These are phyloP conservation scores for Tachystola acroxantha DNA, from an alignment of 2,888 invertebrate species.

Conservation along the genomic window DNA sequence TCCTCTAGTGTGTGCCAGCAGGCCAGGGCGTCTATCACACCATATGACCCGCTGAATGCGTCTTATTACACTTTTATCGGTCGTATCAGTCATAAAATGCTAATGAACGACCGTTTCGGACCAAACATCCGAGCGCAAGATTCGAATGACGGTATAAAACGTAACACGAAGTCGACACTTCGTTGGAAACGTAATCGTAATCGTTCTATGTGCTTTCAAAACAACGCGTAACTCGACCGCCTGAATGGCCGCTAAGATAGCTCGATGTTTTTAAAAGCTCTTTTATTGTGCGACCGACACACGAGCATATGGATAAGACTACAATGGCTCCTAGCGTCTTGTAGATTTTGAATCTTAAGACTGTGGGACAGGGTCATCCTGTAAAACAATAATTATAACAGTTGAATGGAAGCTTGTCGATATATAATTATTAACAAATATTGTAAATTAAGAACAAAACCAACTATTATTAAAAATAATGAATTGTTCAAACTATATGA, in stretches of 20 bases:
- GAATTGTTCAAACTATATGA: no score
- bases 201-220: slow-evolving; percentile 71
- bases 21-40: slow-evolving; percentile 64
- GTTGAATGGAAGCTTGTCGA: no score
- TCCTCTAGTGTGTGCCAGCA: slow-evolving; percentile 51
- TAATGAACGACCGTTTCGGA: slow-evolving; percentile 73
- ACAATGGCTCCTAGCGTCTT: slow-evolving; percentile 11
- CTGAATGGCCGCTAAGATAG: slow-evolving; percentile 58
- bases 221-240: slow-evolving; percentile 69
- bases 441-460: no score
- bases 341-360: slow-evolving; percentile 16
- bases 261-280: slow-evolving; percentile 72
- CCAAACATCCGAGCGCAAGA: slow-evolving; percentile 76
- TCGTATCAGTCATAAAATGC: slow-evolving; percentile 77
- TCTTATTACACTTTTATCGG: slow-evolving; percentile 77
- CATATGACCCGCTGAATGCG: slow-evolving; percentile 69
- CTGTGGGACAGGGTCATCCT: no score
- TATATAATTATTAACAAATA: no score
- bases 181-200: slow-evolving; percentile 71
- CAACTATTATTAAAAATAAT: no score
- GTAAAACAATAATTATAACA: no score
- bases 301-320: neutral
- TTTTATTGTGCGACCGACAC: slow-evolving; percentile 49
- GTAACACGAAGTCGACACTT: slow-evolving; percentile 75
- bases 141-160: slow-evolving; percentile 75